A percentile compares a stretch with the other conserved stretches of the same genome.
Evolutionary conservation across 1,140 invertebrate species (phyloP).

Genomic region (Hyphantria cunea): DNA sequence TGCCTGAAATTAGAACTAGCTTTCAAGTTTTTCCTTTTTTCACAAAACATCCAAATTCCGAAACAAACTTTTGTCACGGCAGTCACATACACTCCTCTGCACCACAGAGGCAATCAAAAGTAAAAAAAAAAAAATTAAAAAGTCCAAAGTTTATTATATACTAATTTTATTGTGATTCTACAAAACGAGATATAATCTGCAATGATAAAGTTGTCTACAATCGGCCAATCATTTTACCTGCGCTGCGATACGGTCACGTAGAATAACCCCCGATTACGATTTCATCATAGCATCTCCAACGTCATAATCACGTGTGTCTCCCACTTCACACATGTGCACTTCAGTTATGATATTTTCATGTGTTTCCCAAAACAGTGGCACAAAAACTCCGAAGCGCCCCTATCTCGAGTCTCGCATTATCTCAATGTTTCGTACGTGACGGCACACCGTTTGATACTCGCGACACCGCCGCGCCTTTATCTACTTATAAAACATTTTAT

Average conservation of each 20-base stretch:
- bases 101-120: too few species aligned
- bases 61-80: too few species aligned
- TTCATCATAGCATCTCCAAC: slow-evolving; percentile 52
- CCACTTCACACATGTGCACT: slow-evolving; percentile 62
- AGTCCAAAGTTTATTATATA: too few species aligned
- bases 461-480: slow-evolving; percentile 66
- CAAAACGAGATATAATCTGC: too few species aligned
- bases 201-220: too few species aligned
- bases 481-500: slow-evolving; percentile 65
- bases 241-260: slow-evolving; percentile 49
- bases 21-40: too few species aligned
- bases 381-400: slow-evolving; percentile 72
- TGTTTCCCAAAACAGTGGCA: slow-evolving; percentile 65
- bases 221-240: too few species aligned
- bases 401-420: slow-evolving; percentile 65
- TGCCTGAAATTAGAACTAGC: too few species aligned
- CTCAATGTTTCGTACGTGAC: slow-evolving; percentile 73
- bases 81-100: too few species aligned
- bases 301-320: slow-evolving; percentile 54
- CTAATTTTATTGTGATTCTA: too few species aligned
- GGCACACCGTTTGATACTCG: slow-evolving; percentile 64
- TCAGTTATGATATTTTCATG: slow-evolving; percentile 61
- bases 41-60: too few species aligned
- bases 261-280: slow-evolving; percentile 52
- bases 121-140: too few species aligned